Evolutionary conservation across 2,113 vertebrate genomes (phyloP), one percentile per base, ranked within the genome.

Genomic region (Columba janthina): DNA sequence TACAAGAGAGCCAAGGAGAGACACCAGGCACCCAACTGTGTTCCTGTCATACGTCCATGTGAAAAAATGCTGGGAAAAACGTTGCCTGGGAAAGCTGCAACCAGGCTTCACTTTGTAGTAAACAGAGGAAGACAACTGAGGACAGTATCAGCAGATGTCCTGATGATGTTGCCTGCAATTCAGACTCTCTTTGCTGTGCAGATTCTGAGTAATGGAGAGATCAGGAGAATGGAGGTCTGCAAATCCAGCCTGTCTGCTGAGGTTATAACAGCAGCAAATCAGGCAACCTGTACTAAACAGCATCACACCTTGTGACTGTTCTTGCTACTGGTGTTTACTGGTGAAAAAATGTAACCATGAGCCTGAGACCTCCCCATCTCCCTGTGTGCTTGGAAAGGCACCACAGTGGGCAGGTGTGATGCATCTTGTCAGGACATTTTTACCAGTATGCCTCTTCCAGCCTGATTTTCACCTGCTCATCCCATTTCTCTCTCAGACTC

Each of bases 321-420:
- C 10, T 61, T 89, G 48, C 42, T 75, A n/a, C 75, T 31, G 17
- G 25, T 42, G 28, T 26, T 54, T 70, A 74, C 25, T 73, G 38
- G 53, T 64, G 26, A 87, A 76, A 75, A 51, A 46, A 38, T 21
- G n/a, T 16, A 12, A 19, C 48, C 42, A 6, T 32, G 24, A 56
- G 56, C 66, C 53, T 53, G n/a, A 80, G 12, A 92, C 15, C 8
- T 67, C 75, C 17, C 71, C 2, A 1, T 28, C 38, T 88, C 54
- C 66, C 11, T n/a, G 3, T 8, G 22, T 66, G 44, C 42, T 46
- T 56, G 8, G 40, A 70, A 89, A 85, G 26, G 18, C 70, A 61
- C 32, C 36, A 25, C 0, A 0, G 0, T 48, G 56, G 28, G 29
- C 36, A 83, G 4, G 5, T 10, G 26, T n/a, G 26, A 29, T 21